Evolutionary conservation across 2,888 invertebrate genomes (phyloP), one percentile per base, ranked within the genome.

Genomic region (Drosophila barbarae): DNA sequence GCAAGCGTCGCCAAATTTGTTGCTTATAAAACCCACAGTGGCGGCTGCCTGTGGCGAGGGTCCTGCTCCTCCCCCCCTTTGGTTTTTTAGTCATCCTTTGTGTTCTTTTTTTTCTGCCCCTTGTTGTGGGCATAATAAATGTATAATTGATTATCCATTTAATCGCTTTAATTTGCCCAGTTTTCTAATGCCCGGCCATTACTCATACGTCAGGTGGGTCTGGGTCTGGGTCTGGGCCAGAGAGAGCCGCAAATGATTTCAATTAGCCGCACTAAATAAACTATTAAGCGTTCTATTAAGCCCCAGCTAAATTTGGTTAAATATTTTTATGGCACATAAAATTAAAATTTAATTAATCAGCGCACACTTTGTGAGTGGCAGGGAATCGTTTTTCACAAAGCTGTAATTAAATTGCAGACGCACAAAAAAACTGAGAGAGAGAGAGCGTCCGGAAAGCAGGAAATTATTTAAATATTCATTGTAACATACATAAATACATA

Each of bases 1-100:
- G 77, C 83, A 69, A 74, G 70, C 74, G 79, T 69, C 75, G 77
- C 73, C 79, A 70, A 79, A 83, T 79, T 82, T 77, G 79, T 72
- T 69, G 71, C 76, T 71, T 72, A 68, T 74, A 63, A 77, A 68
- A 68, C 47, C 47, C 67, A 57, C 59, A 67, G 70, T 39, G 66
- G 58, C 57, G 64, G 56, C 67, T 51, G 67, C 73, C 52, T 66
- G 50, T n/a, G 57, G 42, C 46, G 41, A 50, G 21, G 28, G 38
- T 41, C 23, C 39, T 13, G 15, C 35, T 12, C 23, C 21, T n/a
- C 30, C 36, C 10, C 23, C 34, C 13, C 10, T 6, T 12, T 46
- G 46, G 46, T 30, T 32, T 46, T 32, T 21, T 13, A 47, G 21
- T 18, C 32, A n/a, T 21, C 46, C 46, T 47, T 47, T 47, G 32